Conservation (phyloP, 2,888 invertebrate species). For the Euclidia mi region DNA sequence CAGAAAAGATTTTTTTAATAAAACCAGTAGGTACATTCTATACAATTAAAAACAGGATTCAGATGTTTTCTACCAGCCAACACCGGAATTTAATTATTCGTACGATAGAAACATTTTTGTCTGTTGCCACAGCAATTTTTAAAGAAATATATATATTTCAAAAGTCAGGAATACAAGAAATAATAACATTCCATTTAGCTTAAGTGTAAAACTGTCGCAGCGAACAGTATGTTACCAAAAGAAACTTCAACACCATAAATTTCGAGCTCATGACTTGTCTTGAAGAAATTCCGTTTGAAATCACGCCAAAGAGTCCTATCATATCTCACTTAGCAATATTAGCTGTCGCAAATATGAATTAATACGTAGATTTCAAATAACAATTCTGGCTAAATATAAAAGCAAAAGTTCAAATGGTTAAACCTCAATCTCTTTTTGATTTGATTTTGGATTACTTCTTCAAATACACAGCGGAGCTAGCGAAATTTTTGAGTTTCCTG, state of each 20-base stretch:
- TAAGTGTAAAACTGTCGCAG: background rate
- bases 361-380: constrained; percentile 32
- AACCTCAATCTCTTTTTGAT: constrained; percentile 42
- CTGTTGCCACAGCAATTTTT: no score
- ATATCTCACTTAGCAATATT: constrained; percentile 37
- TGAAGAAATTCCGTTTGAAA: constrained; percentile 17
- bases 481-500: constrained; percentile 35
- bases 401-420: constrained; percentile 31
- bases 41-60: no score
- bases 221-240: constrained; percentile 18
- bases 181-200: constrained; percentile 2
- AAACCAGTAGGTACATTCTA: no score
- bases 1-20: background rate
- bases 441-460: constrained; percentile 50
- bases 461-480: constrained; percentile 37
- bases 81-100: background rate
- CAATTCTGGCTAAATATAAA: constrained; percentile 28
- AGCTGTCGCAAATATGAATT: constrained; percentile 41
- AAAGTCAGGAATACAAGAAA: background rate
- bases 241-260: constrained; percentile 31
- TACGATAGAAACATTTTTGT: background rate
- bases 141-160: no score
- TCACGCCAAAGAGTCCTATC: constrained; percentile 25
- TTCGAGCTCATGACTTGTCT: constrained; percentile 16
- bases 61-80: background rate